A percentile compares a stretch with the other conserved stretches of the same genome.
phyloP scores from a whole-genome alignment of 1,140 invertebrate species.

The Pseudomyrmex concolor region DNA sequence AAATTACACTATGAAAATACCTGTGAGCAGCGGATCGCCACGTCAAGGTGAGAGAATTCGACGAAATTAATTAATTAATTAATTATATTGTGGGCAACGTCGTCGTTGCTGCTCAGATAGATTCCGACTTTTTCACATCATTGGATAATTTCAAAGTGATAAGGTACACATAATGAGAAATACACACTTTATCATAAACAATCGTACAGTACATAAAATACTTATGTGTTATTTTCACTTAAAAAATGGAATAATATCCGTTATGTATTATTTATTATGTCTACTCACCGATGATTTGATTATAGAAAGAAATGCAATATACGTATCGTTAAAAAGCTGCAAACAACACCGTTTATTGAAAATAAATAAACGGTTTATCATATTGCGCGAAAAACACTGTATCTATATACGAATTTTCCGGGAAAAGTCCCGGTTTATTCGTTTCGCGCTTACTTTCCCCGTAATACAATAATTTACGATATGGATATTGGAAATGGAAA shows the following conservation, averaged over 20 bases:
- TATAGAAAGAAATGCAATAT: neutral
- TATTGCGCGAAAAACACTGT: neutral
- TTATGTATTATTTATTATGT: too few species aligned
- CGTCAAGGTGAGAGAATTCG: constrained; percentile 80
- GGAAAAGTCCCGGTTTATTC: constrained; percentile 20
- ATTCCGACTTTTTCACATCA: constrained; percentile 4
- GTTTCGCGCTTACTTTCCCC: neutral
- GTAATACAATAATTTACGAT: constrained; percentile 45
- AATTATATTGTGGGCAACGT: constrained; percentile 38
- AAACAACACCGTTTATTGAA: neutral
- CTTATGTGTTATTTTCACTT: too few species aligned
- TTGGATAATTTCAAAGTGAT: neutral
- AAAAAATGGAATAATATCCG: too few species aligned
- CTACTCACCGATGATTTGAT: neutral
- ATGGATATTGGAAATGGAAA: constrained; percentile 40
- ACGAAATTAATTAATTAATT: constrained; percentile 54
- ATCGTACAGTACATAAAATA: neutral
- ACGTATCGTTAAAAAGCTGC: neutral
- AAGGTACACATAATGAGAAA: neutral
- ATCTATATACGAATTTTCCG: constrained; percentile 4
- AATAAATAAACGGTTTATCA: constrained; percentile 4
- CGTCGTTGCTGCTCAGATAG: constrained; percentile 2
- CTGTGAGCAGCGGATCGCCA: constrained; percentile 75
- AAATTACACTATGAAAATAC: constrained; percentile 81
- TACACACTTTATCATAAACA: neutral